These are phyloP conservation scores for Elegia similella DNA, from an alignment of 2,888 invertebrate species.

Conservation along the genomic window DNA sequence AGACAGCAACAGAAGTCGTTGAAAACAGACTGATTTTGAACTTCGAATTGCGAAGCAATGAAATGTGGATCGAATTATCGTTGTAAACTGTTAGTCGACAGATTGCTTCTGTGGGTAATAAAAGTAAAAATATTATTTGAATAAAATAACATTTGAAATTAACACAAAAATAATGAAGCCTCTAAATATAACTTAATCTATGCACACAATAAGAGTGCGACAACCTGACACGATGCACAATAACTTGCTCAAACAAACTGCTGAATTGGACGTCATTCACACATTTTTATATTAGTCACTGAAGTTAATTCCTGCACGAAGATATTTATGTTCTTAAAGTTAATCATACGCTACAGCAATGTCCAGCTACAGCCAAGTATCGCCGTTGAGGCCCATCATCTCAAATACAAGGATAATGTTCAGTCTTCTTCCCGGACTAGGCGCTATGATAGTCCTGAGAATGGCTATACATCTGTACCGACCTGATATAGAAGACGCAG, in stretches of 20 bases:
- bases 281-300: conserved; percentile 29
- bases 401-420: conserved; percentile 85
- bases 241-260: conserved; percentile 41
- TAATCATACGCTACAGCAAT: conserved; percentile 32
- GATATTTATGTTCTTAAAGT: neutral
- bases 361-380: conserved; percentile 45
- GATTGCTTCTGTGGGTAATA: too few relatives aligned
- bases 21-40: too few relatives aligned
- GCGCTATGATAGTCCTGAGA: conserved; percentile 84
- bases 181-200: conserved; percentile 36
- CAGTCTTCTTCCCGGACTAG: conserved; percentile 84
- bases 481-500: conserved; percentile 86
- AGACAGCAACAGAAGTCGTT: too few relatives aligned
- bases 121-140: too few relatives aligned
- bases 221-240: conserved; percentile 40
- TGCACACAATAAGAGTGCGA: conserved; percentile 32
- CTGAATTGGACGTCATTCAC: conserved; percentile 40
- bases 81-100: too few relatives aligned
- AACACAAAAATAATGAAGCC: neutral
- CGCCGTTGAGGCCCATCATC: conserved; percentile 60
- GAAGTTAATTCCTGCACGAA: conserved; percentile 21
- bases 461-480: conserved; percentile 84
- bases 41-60: too few relatives aligned
- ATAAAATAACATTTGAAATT: too few relatives aligned
- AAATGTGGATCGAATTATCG: too few relatives aligned